Evolutionary conservation across 1,140 invertebrate genomes (phyloP), one percentile per base, ranked within the genome.

Genomic region (Pogonomyrmex barbatus): DNA sequence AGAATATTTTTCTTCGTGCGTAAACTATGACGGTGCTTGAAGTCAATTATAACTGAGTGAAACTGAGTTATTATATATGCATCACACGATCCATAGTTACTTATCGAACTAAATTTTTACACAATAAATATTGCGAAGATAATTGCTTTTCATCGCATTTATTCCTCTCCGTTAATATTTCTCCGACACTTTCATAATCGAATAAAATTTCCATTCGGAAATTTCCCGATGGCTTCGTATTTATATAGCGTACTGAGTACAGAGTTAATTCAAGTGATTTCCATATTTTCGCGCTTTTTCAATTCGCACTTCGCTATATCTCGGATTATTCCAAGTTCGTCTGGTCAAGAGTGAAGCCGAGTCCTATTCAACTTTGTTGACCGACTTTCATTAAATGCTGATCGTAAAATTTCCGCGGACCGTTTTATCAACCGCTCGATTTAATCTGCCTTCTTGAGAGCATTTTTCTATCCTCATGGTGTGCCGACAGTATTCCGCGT

Each of bases 391-490:
- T 45, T 60, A 42, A 67, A 60, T 63, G n/a, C 30, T 10, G 36
- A 58, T 76, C 76, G 17, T 60, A 58, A 75, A 47, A 60, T 58
- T 56, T 86, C 36, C 17, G 47, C 39, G 17, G 45, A 60, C 24
- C 12, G 52, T 87, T 84, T 39, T 47, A 58, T 54, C 67, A 42
- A 47, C 58, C 36, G 17, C 24, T 73, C 47, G 58, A 82, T 88
- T 71, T 63, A 86, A 76, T 82, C 75, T 73, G 65, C 83, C 47
- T 65, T 14, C 17, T 54, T 73, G 42, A 36, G n/a, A 73, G 17
- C 39, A 52, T 65, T 77, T 65, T 85, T 78, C 71, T 73, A 45
- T 84, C 12, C n/a, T 76, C 58, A 17, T 39, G 60, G 42, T 24
- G 63, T 9, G 17, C n/a, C 33, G 60, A 62, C 65, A 33, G 33